phyloP scores from a whole-genome alignment of 2,797 vertebrate genomes.

The Pyrocephalus nanus region DNA sequence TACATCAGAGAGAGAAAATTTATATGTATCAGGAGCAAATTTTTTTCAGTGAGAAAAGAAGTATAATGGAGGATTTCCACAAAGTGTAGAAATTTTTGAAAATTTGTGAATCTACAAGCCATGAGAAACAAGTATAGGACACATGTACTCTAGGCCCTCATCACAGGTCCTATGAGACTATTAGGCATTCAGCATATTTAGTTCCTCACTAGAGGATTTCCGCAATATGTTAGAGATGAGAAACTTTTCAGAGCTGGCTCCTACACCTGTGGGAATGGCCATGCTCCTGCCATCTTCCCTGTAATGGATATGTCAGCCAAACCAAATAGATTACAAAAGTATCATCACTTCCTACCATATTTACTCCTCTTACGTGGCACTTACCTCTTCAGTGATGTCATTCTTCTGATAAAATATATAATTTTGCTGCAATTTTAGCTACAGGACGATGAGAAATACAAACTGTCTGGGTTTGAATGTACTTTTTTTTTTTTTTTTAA shows the following conservation, averaged over 20 bases:
- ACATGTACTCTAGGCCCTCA: background rate
- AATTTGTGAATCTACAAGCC: background rate
- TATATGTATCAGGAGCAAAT: background rate
- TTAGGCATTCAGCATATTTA: background rate
- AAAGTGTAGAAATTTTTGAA: background rate
- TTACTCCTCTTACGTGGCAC: background rate
- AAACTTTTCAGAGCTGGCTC: background rate
- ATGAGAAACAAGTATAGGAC: background rate
- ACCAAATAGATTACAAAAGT: background rate
- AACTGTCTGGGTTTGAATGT: background rate
- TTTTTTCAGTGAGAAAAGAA: background rate
- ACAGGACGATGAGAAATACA: background rate
- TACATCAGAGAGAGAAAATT: background rate
- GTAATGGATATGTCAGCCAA: background rate
- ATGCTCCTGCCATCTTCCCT: background rate
- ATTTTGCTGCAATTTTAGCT: background rate
- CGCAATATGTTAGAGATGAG: fast-evolving
- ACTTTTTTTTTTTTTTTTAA: background rate
- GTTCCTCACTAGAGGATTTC: background rate
- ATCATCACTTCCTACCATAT: background rate
- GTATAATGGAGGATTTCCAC: background rate
- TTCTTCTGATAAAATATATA: background rate
- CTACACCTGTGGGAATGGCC: background rate
- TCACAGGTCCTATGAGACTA: background rate
- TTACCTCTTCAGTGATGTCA: background rate